Conservation (phyloP, 2,113 vertebrate species). For the Microcebus tavaratra region DNA sequence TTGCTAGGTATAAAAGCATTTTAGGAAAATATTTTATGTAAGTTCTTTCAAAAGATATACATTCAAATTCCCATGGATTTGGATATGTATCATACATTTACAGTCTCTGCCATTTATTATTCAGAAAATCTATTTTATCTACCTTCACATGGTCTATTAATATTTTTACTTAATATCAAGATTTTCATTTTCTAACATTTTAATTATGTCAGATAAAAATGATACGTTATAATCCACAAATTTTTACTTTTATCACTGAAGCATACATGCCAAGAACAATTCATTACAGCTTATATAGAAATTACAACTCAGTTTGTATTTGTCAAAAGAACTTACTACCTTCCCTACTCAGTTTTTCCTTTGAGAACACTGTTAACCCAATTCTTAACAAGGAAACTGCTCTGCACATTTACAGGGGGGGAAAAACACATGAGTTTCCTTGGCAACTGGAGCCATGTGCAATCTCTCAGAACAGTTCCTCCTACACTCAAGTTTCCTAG, state of each 20-base stretch:
- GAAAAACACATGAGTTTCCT: constrained; percentile 77
- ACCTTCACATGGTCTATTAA: neutral
- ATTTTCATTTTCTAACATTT: neutral
- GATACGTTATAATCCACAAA: neutral
- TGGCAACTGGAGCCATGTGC: constrained; percentile 80
- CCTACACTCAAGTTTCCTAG: constrained; percentile 82
- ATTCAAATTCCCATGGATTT: neutral
- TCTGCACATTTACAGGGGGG: constrained; percentile 60
- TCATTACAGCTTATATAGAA: neutral
- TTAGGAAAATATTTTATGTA: neutral
- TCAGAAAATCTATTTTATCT: neutral
- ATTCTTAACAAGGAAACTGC: constrained; percentile 61
- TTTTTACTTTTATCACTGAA: neutral
- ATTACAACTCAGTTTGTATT: neutral
- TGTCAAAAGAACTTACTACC: neutral
- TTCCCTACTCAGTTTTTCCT: constrained; percentile 22
- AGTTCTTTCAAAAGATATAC: neutral
- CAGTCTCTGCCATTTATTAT: neutral
- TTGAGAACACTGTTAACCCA: constrained; percentile 49
- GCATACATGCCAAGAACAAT: neutral
- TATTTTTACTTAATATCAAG: neutral
- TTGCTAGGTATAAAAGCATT: neutral
- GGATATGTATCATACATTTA: neutral
- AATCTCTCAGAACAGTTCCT: constrained; percentile 75
- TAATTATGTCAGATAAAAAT: neutral